Base-by-base conservation (phyloP, 2,888 invertebrate species). In the Rotaria magnacalcarata region DNA sequence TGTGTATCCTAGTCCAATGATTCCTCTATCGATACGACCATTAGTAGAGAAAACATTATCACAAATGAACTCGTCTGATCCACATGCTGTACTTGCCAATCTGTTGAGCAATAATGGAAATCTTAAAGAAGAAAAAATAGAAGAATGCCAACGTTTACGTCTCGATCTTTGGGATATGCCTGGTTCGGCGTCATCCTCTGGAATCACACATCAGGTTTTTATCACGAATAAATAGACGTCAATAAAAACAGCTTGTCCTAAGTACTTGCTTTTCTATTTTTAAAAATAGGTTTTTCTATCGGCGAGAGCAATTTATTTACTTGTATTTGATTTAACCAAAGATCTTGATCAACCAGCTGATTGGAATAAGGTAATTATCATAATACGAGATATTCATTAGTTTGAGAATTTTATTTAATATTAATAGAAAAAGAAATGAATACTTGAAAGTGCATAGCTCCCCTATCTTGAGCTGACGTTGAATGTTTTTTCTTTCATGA, bases 241-340 rank as follows among this genome's bases (percentile, higher is more conserved):
- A 34, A 34, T 2, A 34, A 34, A 34, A 34, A 34, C 1, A 34
- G 2, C 34, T 34, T 2, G 2, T 34, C 34, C 34, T 34, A 34
- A 34, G 34, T 34, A 34, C 34, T 34, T 34, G 1, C 2, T 34
- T 34, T 34, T 34, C 34, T 2, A 34, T 34, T 34, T 34, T 54
- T 67, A 24, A 67, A 88, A 88, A n/a, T 88, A 91, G 90, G 89
- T 91, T 80, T 90, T 91, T 87, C 88, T 91, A 43, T 89, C 91
- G 0, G 89, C 89, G 27, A 88, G 91, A 88, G 91, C 91, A 86
- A 89, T 91, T 47, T 91, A 91, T 87, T 88, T 91, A 43, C 89
- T 91, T 86, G 91, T 91, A 43, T 90, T 91, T 88, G 90, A 91
- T 88, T 87, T 91, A 85, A 89, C 89, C 86, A 89, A 90, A 88